These are phyloP conservation scores for Phalacrocorax brasilianus DNA, from an alignment of 2,113 vertebrate species.

Conservation along the genomic window DNA sequence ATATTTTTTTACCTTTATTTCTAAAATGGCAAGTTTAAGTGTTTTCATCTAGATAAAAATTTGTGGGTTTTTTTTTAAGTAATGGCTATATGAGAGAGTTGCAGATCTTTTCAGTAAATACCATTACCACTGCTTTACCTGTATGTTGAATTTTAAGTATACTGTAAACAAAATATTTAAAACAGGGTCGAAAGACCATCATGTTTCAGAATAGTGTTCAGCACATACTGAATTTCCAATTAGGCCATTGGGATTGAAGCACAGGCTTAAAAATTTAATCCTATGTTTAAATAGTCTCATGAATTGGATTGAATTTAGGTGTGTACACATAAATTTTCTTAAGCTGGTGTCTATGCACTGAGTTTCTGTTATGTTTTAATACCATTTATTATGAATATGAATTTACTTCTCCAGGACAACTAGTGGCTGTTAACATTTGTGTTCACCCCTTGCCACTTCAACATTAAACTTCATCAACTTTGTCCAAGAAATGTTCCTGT, in stretches of 20 bases:
- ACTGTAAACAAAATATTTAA: background rate
- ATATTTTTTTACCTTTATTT: background rate
- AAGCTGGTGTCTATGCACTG: background rate
- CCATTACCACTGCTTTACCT: background rate
- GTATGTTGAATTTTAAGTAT: background rate
- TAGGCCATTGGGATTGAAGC: background rate
- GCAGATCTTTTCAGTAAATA: background rate
- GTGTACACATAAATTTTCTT: background rate
- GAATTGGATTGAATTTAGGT: background rate
- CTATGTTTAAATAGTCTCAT: background rate
- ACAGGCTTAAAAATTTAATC: background rate
- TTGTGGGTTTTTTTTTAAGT: background rate
- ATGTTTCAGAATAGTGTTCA: background rate
- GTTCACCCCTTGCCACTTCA: background rate
- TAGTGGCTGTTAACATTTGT: background rate
- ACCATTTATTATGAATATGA: background rate
- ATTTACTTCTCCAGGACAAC: background rate
- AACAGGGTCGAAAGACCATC: background rate
- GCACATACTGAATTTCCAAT: background rate
- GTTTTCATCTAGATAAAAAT: constrained; percentile 31
- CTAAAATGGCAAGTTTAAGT: background rate
- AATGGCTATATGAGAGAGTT: background rate
- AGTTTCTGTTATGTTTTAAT: background rate
- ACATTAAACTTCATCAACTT: background rate
- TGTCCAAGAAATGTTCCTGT: background rate